phyloP scores from a whole-genome alignment of 2,113 vertebrate genomes.

The Anser cygnoides region DNA sequence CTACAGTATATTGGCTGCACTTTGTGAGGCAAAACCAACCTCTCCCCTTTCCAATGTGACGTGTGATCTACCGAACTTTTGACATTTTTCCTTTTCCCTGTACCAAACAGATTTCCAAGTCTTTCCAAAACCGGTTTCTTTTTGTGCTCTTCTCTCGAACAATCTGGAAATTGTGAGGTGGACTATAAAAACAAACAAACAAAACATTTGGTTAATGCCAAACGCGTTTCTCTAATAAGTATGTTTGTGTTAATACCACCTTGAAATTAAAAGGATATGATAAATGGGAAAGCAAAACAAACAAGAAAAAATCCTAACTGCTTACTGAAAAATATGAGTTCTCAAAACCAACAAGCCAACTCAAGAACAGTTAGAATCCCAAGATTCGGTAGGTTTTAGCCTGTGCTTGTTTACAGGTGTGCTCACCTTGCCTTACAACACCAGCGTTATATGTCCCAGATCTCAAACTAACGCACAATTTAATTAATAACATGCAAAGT shows the following conservation, averaged over 20 bases:
- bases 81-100: constrained; percentile 71
- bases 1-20: neutral
- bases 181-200: constrained; percentile 69
- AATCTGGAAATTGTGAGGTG: constrained; percentile 71
- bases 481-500: rapidly evolving
- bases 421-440: neutral
- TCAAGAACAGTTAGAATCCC: neutral
- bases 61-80: constrained; percentile 66
- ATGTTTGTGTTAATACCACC: neutral
- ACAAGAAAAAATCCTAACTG: neutral
- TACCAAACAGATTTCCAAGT: constrained; percentile 78
- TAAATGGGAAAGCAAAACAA: neutral
- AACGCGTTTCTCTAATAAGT: neutral
- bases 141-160: constrained; percentile 75
- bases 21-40: constrained; percentile 27
- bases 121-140: constrained; percentile 82
- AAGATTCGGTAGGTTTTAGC: neutral
- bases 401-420: neutral
- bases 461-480: neutral
- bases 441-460: neutral
- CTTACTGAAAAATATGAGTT: neutral
- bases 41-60: constrained; percentile 29
- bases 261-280: neutral
- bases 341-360: neutral
- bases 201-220: constrained; percentile 6